Evolutionary conservation across 2,888 invertebrate genomes (phyloP).

Genomic region (Chaetogeoica ovagalla): DNA sequence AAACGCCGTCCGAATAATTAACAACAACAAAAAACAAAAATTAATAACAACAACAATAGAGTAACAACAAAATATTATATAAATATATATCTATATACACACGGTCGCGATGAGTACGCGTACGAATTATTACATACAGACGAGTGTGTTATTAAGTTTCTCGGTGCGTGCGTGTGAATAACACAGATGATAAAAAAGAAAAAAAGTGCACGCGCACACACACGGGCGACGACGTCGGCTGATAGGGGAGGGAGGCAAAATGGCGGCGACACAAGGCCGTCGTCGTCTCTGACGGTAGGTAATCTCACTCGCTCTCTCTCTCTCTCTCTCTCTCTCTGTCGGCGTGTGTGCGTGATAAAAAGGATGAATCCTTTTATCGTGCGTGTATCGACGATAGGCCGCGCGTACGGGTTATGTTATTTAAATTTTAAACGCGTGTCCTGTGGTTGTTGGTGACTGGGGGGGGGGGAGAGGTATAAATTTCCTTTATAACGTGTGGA

Average conservation of each 20-base stretch:
- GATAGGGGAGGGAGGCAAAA: slow-evolving; percentile 24
- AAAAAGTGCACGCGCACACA: neutral
- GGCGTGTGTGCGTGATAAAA: slow-evolving; percentile 9
- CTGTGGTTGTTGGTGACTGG: too few relatives aligned
- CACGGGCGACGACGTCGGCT: neutral
- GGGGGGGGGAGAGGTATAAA: neutral
- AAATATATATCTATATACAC: neutral
- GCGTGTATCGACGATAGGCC: too few relatives aligned
- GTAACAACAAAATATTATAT: neutral
- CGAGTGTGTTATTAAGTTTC: too few relatives aligned
- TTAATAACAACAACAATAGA: slow-evolving; percentile 14
- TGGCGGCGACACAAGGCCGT: slow-evolving; percentile 44
- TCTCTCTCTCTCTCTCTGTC: slow-evolving; percentile 1
- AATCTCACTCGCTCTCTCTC: neutral
- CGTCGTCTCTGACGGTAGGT: neutral
- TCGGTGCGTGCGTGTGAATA: slow-evolving; percentile 29
- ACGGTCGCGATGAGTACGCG: neutral
- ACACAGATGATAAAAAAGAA: slow-evolving; percentile 39
- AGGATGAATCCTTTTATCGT: too few relatives aligned
- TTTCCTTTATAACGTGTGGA: neutral
- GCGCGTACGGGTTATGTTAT: neutral
- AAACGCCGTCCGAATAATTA: neutral
- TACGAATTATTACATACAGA: neutral
- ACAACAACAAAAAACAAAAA: neutral
- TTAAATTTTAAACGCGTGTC: neutral